Evolutionary conservation across 2,113 vertebrate species (phyloP).

Genomic region (Naja naja): DNA sequence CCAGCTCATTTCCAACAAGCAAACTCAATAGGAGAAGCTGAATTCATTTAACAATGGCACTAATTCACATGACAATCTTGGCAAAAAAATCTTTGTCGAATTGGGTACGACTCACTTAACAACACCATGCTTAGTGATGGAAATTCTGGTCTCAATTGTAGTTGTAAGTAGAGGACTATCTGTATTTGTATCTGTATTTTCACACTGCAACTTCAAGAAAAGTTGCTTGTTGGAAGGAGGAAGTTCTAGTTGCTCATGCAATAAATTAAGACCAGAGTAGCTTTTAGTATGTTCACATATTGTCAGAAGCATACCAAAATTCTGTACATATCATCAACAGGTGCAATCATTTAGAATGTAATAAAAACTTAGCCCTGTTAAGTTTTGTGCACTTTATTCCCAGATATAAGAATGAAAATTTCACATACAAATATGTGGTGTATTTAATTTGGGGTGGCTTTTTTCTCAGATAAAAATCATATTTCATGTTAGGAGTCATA

Average conservation of each 20-base stretch:
- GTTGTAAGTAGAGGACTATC: background rate
- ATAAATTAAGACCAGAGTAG: background rate
- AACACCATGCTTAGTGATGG: background rate
- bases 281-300: background rate
- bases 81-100: background rate
- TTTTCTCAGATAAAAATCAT: background rate
- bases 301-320: background rate
- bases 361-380: background rate
- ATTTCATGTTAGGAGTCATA: background rate
- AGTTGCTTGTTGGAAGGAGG: background rate
- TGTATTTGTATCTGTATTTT: background rate
- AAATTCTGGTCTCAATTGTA: background rate
- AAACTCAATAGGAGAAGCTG: background rate
- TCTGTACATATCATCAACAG: background rate
- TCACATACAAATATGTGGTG: background rate
- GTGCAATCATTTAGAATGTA: background rate
- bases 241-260: background rate
- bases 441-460: background rate
- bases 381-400: background rate
- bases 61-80: background rate
- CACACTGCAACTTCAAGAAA: background rate
- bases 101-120: background rate
- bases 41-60: background rate
- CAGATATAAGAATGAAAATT: background rate
- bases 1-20: background rate